A percentile compares a stretch with the other conserved stretches of the same genome.
phyloP scores from a whole-genome alignment of 2,888 invertebrate species.

The Drosophila meridiana region DNA sequence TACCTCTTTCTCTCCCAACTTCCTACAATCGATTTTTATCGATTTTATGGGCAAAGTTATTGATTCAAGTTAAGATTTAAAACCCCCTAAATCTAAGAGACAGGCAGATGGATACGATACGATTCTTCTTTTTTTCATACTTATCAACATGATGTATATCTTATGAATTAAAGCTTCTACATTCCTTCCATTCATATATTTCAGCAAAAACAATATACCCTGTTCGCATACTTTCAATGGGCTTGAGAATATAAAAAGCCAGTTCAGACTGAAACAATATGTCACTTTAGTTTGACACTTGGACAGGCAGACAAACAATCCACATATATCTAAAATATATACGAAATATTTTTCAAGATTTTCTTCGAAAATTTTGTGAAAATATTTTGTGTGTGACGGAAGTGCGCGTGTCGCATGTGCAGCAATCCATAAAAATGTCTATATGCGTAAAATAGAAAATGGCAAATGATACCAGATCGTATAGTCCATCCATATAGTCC shows the following conservation, averaged over 20 bases:
- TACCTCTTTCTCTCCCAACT: too few species aligned
- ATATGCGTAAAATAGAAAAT: conserved; percentile 15
- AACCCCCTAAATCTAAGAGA: not conserved
- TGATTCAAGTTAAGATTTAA: not conserved
- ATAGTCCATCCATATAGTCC: not conserved
- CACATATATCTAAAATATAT: conserved; percentile 22
- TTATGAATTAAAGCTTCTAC: not conserved
- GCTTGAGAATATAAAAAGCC: conserved; percentile 29
- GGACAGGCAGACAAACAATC: conserved; percentile 12
- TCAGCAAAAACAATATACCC: not conserved
- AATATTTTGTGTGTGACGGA: conserved; percentile 57
- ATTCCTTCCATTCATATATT: not conserved
- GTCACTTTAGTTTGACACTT: conserved; percentile 65
- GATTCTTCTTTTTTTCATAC: not conserved
- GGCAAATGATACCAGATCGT: conserved; percentile 4
- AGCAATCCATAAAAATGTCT: conserved; percentile 35
- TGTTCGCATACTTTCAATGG: not conserved
- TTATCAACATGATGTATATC: not conserved
- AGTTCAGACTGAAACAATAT: conserved; percentile 50
- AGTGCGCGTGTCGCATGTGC: conserved; percentile 66
- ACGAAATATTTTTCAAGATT: conserved; percentile 31
- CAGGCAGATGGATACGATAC: too few species aligned
- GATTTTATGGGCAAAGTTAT: not conserved
- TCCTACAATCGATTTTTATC: too few species aligned
- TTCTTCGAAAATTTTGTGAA: conserved; percentile 44